A percentile compares a stretch with the other conserved stretches of the same genome.
phyloP scores from a whole-genome alignment of 2,113 vertebrate genomes.

The Atractosteus spatula region DNA sequence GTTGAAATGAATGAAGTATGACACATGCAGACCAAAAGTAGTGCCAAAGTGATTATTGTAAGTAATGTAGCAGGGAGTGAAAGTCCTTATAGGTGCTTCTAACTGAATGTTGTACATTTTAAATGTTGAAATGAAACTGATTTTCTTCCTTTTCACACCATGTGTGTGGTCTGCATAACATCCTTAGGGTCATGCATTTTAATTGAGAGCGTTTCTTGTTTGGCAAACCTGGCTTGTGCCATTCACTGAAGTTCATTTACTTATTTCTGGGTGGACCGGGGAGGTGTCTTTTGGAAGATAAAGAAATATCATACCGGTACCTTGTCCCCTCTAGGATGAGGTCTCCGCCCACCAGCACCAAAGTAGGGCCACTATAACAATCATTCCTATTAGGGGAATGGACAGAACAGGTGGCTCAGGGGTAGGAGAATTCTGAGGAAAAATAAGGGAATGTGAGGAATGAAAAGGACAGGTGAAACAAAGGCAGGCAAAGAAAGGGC shows the following conservation, averaged over 20 bases:
- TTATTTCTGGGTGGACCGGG: background rate
- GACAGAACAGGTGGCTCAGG: constrained; percentile 73
- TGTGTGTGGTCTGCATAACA: too few species aligned
- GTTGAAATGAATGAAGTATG: background rate
- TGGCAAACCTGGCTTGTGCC: background rate
- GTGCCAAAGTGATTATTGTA: too few species aligned
- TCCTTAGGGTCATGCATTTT: too few species aligned
- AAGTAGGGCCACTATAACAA: constrained; percentile 89
- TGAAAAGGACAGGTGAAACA: constrained; percentile 40
- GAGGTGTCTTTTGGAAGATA: constrained; percentile 30
- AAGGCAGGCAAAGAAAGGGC: constrained; percentile 23
- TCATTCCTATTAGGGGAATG: constrained; percentile 84
- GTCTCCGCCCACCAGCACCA: constrained; percentile 94
- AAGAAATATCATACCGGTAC: constrained; percentile 71
- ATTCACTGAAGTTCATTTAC: too few species aligned
- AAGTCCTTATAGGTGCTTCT: too few species aligned
- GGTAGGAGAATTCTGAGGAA: constrained; percentile 70
- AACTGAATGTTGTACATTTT: too few species aligned
- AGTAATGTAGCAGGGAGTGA: background rate
- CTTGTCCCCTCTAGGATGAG: constrained; percentile 78
- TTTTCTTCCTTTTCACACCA: too few species aligned
- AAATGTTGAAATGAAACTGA: too few species aligned
- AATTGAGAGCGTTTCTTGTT: background rate
- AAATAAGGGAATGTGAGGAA: constrained; percentile 52
- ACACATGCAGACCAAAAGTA: background rate